Evolutionary conservation across 2,888 invertebrate genomes (phyloP).

Genomic region (Agriopis leucophaearia): DNA sequence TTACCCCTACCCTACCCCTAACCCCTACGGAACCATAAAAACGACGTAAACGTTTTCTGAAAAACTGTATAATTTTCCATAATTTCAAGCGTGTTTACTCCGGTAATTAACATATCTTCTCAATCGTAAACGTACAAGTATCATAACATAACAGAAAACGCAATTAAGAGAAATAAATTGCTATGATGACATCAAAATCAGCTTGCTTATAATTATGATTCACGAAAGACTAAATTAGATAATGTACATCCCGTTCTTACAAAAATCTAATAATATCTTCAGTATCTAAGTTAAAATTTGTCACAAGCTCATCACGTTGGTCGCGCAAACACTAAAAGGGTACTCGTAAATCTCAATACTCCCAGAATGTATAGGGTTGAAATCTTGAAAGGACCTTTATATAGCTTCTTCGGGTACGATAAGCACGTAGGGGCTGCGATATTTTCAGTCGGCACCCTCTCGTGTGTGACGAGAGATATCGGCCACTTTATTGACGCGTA

Average conservation of each 20-base stretch:
- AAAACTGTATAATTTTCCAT: no score
- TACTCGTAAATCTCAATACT: conserved; percentile 75
- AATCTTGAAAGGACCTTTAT: conserved; percentile 70
- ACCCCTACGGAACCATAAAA: no score
- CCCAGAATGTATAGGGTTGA: conserved; percentile 70
- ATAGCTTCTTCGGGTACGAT: conserved; percentile 66
- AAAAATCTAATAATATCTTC: background rate
- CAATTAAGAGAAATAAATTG: no score
- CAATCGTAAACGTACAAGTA: no score
- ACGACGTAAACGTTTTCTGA: no score
- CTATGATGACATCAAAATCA: no score
- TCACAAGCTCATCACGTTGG: conserved; percentile 56
- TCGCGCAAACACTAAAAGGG: conserved; percentile 62
- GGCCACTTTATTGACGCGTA: conserved; percentile 58
- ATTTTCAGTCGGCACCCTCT: conserved; percentile 62
- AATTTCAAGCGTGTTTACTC: no score
- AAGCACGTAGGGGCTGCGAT: conserved; percentile 71
- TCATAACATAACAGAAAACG: no score
- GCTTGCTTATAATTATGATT: background rate
- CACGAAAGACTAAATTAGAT: background rate
- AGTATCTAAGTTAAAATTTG: conserved; percentile 46
- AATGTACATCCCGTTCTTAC: background rate
- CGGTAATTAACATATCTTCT: no score
- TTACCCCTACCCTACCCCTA: no score
- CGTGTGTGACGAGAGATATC: conserved; percentile 61